Evolutionary conservation across 1,140 invertebrate genomes (phyloP), one percentile per base, ranked within the genome.

Genomic region (Drosophila busckii): DNA sequence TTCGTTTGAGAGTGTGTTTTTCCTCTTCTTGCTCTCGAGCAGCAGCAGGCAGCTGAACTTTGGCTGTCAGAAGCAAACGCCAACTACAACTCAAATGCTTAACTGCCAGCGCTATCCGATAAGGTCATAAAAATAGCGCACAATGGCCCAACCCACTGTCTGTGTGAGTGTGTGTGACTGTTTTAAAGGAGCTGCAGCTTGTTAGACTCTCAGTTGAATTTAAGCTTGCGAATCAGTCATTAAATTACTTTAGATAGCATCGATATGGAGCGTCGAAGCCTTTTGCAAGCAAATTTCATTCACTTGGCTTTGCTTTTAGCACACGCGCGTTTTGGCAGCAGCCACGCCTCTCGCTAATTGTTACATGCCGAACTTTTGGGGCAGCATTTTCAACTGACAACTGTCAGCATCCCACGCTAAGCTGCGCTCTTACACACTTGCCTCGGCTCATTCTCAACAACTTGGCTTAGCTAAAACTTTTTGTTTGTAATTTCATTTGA

Each of bases 301-400:
- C 25, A 9, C 15, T 34, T 19, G 15, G 8, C 26, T n/a, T n/a
- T n/a, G n/a, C n/a, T n/a, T n/a, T n/a, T n/a, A n/a, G n/a, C n/a
- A n/a, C n/a, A n/a, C n/a, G n/a, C n/a, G n/a, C n/a, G n/a, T n/a
- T n/a, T n/a, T n/a, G n/a, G n/a, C n/a, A 12, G 20, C 23, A 12
- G 37, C 19, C 4, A 0, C 2, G 9, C 9, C 41, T 37, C 29
- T 37, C 46, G 58, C 75, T 78, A 78, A 78, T 78, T 78, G 71
- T 68, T 80, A 71, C 70, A 59, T 55, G 67, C 7, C 40, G 40
- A 78, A 76, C 40, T 76, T 75, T 31, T 8, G 15, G 28, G 23
- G 41, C 25, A 16, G 55, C 34, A 29, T 12, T 25, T 20, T 7
- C 7, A 23, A 20, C 16, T 3, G 17, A 29, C n/a, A 17, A 22